Evolutionary conservation across 1,140 invertebrate genomes (phyloP), one percentile per base, ranked within the genome.

Genomic region (Doryteuthis pealeii): DNA sequence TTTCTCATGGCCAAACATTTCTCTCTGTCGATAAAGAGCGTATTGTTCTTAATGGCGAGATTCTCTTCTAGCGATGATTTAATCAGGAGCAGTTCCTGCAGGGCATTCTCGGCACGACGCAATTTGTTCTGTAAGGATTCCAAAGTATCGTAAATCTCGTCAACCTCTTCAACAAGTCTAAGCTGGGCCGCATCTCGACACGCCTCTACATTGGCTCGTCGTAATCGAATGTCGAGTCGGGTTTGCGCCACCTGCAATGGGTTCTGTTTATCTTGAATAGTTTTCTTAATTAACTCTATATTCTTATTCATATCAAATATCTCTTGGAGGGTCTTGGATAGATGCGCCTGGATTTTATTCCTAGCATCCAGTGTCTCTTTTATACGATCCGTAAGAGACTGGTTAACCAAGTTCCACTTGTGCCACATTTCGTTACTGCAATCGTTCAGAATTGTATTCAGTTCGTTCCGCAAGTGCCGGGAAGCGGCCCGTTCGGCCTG

Each of bases 11-110:
- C 94, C 88, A 95, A 92, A 84, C 96, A 97, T 89, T 96, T 96
- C 87, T 97, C 96, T 71, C 94, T 90, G 89, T 98, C 96, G 76
- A 98, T 96, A 85, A 96, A 96, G 66, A 98, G 88, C 10, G 94
- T 92, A 84, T 96, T 95, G 71, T 94, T 92, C 90, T 98, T 98
- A 81, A 94, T 90, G 58, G 94, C 91, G 31, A 98, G 89, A 88
- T 98, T 96, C 70, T 93, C 91, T 88, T 98, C 96, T 26, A 98
- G 89, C 72, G 91, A 91, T 58, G 93, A 92, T 81, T 93, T 91
- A 2, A 94, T 95, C 79, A 93, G 92, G 10, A 96, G 89, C 71
- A 98, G 89, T 76, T 93, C 92, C 85, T 98, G 95, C 84, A 90
- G 78, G 8, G 88, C 83, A 74, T 96, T 88, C 83, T 90, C 88